Evolutionary conservation across 2,888 invertebrate genomes (phyloP).

Genomic region (Pseudococcus jackbeardsleyi): DNA sequence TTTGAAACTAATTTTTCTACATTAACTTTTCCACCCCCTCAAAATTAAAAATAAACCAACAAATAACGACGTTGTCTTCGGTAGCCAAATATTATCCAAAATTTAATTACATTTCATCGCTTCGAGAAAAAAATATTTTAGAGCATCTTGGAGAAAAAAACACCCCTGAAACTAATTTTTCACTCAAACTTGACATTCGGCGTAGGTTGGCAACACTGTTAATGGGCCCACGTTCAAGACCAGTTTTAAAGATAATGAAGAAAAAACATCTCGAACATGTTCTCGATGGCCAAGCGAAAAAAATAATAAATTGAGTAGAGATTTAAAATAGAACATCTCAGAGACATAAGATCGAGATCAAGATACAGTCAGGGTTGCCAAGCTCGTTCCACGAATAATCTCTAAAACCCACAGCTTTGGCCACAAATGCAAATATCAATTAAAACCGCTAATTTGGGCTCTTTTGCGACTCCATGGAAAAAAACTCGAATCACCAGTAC

Average conservation of each 20-base stretch:
- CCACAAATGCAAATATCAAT: neutral
- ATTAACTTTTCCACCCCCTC: too few relatives aligned
- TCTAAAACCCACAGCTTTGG: slow-evolving; percentile 17
- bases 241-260: neutral
- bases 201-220: slow-evolving; percentile 15
- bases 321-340: slow-evolving; percentile 5
- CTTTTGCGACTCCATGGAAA: neutral
- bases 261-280: neutral
- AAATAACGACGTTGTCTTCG: too few relatives aligned
- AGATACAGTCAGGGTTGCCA: slow-evolving; percentile 33
- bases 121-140: neutral
- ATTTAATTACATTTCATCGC: too few relatives aligned
- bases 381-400: slow-evolving; percentile 38
- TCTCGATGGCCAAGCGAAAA: slow-evolving; percentile 13
- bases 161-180: neutral
- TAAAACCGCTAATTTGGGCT: neutral
- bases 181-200: neutral
- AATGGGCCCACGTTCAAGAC: slow-evolving; percentile 1
- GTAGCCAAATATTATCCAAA: too few relatives aligned
- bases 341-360: slow-evolving; percentile 22
- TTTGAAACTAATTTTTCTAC: too few relatives aligned
- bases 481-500: neutral
- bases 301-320: neutral
- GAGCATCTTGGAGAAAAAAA: neutral
- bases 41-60: too few relatives aligned